A percentile compares a stretch with the other conserved stretches of the same genome.
Evolutionary conservation across 2,888 invertebrate genomes (phyloP).

Genomic region (Leucoma salicis): DNA sequence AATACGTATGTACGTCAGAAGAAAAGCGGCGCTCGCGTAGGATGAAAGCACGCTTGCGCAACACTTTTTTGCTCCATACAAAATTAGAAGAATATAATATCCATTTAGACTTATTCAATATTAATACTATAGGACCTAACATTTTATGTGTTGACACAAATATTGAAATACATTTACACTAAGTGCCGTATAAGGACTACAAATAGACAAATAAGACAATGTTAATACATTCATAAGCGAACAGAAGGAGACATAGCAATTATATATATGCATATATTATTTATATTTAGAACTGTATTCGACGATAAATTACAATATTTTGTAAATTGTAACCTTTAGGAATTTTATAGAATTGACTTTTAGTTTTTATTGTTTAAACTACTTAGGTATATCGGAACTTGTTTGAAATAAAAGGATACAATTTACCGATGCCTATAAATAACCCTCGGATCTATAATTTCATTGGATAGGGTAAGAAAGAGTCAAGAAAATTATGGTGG

Average conservation of each 20-base stretch:
- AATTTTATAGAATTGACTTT: constrained; percentile 66
- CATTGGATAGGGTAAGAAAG: constrained; percentile 34
- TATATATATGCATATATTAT: constrained; percentile 18
- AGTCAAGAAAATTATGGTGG: constrained; percentile 30
- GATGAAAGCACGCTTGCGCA: constrained; percentile 20
- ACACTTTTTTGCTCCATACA: constrained; percentile 65
- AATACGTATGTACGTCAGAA: constrained; percentile 52
- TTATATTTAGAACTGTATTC: constrained; percentile 40
- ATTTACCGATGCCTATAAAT: not conserved
- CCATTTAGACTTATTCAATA: constrained; percentile 78
- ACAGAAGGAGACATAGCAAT: constrained; percentile 23
- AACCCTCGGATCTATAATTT: not conserved
- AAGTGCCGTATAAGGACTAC: constrained; percentile 51
- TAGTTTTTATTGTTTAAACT: constrained; percentile 49
- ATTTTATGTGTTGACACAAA: constrained; percentile 68
- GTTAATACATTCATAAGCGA: constrained; percentile 34
- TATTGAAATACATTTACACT: constrained; percentile 61
- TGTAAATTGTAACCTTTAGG: constrained; percentile 34
- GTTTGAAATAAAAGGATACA: not conserved
- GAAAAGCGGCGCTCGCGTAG: constrained; percentile 14
- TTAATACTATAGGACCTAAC: constrained; percentile 63
- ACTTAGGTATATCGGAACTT: constrained; percentile 21
- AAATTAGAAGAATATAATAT: constrained; percentile 82
- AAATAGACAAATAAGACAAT: constrained; percentile 30
- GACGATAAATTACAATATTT: constrained; percentile 33